Conservation (phyloP, 2,113 vertebrate species). For the Rhadina sibilatrix region DNA sequence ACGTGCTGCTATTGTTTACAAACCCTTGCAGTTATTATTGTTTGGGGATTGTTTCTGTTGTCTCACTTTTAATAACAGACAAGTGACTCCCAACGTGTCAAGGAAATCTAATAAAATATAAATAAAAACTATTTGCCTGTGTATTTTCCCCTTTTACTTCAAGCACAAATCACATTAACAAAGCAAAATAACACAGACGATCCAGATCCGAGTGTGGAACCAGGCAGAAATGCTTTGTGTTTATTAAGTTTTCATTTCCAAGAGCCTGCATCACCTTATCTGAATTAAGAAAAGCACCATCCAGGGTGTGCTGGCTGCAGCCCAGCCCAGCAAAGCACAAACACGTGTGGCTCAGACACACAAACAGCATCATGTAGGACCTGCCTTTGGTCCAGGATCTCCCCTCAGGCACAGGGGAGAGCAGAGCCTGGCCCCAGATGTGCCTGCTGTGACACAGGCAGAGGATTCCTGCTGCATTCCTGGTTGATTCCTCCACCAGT, state of each 20-base stretch:
- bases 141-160: background rate
- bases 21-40: background rate
- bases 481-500: fast-evolving
- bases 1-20: background rate
- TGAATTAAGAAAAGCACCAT: background rate
- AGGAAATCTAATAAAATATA: background rate
- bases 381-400: background rate
- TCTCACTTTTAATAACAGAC: background rate
- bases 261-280: background rate
- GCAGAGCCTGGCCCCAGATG: background rate
- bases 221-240: background rate
- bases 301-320: background rate
- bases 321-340: background rate
- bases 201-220: background rate
- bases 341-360: background rate
- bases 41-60: slow-evolving; percentile 13
- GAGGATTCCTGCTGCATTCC: background rate
- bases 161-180: background rate
- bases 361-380: background rate
- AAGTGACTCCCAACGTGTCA: background rate
- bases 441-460: background rate
- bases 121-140: background rate
- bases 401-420: background rate
- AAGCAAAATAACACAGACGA: background rate
- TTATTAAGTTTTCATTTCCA: background rate